Evolutionary conservation across 2,888 invertebrate genomes (phyloP).

Genomic region (Stictocephala bisonia): DNA sequence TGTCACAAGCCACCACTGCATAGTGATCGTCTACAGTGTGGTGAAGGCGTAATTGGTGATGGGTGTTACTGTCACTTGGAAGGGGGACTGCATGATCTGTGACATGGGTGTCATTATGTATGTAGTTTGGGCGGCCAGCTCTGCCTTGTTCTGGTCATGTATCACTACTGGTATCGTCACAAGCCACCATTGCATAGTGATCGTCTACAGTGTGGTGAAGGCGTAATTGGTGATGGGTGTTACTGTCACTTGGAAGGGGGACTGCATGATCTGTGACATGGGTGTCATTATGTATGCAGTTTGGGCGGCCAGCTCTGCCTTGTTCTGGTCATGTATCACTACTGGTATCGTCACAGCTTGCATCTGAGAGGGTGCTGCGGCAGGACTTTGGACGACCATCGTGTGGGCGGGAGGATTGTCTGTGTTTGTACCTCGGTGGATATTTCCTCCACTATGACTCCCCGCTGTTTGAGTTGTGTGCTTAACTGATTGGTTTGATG

Average conservation of each 20-base stretch:
- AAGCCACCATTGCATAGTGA: too few relatives aligned
- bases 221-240: constrained; percentile 37
- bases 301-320: constrained; percentile 41
- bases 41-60: too few relatives aligned
- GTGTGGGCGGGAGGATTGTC: constrained; percentile 8
- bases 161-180: constrained; percentile 43
- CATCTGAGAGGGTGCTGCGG: not conserved
- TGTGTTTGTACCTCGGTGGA: constrained; percentile 6
- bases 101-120: constrained; percentile 45
- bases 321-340: constrained; percentile 36
- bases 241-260: constrained; percentile 26
- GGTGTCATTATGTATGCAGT: constrained; percentile 45
- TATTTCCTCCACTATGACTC: too few relatives aligned
- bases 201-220: constrained; percentile 35
- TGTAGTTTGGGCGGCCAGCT: constrained; percentile 23
- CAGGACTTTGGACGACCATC: not conserved
- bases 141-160: constrained; percentile 42
- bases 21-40: too few relatives aligned
- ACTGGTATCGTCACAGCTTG: constrained; percentile 45
- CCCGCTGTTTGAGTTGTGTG: too few relatives aligned
- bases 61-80: too few relatives aligned
- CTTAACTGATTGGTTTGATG: too few relatives aligned
- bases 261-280: constrained; percentile 34
- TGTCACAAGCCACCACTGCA: too few relatives aligned
- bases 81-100: constrained; percentile 31